Percentiles rank a stretch among this genome's conserved stretches.
Evolutionary conservation across 2,888 invertebrate genomes (phyloP).

Genomic region (Epistrophe eligans): DNA sequence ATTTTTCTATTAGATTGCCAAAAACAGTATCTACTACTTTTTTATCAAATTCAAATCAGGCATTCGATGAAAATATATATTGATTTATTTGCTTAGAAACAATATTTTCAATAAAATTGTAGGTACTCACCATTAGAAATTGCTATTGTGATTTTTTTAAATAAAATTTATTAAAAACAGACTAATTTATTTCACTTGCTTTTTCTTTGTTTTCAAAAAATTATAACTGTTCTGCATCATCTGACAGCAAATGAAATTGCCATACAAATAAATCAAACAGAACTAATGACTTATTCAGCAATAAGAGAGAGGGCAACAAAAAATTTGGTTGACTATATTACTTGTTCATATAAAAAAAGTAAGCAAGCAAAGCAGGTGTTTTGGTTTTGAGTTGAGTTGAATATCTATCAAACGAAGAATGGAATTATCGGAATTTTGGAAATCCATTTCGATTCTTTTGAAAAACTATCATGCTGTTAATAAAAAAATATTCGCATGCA

Average conservation of each 20-base stretch:
- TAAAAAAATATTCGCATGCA: conserved; percentile 87
- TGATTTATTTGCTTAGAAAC: too few species aligned
- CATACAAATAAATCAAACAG: not conserved
- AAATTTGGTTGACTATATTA: not conserved
- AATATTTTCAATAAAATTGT: not conserved
- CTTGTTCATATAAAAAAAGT: not conserved
- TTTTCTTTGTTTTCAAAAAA: not conserved
- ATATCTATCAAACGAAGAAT: conserved; percentile 2
- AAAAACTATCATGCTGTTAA: conserved; percentile 90
- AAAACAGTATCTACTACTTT: too few species aligned
- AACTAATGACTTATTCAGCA: conserved; percentile 8
- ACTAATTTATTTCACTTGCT: too few species aligned
- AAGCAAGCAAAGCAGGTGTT: not conserved
- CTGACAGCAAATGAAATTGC: not conserved
- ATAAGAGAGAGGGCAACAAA: not conserved
- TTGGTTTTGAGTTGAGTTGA: not conserved
- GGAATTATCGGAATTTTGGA: conserved; percentile 86
- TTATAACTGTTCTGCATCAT: not conserved
- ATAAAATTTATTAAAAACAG: not conserved
- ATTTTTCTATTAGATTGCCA: too few species aligned
- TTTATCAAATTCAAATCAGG: too few species aligned
- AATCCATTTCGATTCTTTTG: conserved; percentile 86
- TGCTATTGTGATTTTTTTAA: not conserved
- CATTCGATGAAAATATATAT: too few species aligned
- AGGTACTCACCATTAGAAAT: not conserved